Base-by-base conservation (phyloP, 2,113 vertebrate species). In the Asarcornis scutulata region DNA sequence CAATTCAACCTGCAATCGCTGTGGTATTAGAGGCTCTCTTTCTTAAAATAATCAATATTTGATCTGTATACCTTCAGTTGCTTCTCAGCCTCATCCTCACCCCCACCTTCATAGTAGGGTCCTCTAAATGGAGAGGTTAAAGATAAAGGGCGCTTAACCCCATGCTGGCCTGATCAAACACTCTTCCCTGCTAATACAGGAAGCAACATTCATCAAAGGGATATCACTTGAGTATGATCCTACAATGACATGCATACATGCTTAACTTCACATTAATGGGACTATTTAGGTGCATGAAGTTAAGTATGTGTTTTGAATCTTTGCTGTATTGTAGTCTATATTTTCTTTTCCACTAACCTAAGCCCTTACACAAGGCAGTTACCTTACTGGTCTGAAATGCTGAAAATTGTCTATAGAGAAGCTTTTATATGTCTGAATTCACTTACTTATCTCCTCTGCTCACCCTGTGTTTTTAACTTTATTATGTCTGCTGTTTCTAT, bases 291-390 rank as follows among this genome's bases (percentile, higher is more conserved):
- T 91, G 82, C 84, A 89, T 95, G 93, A 87, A 94, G 91, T 93
- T 93, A 94, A 85, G 84, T 93, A 95, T 95, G 87, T 97, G 94
- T 93, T 97, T 97, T 94, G 94, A 91, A 95, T 97, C 82, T 94
- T 91, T 76, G 36, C 67, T 69, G 50, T 58, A 76, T 63, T 73
- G 63, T 85, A 50, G 55, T 74, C 72, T 83, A 2, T 83, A 80
- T 96, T 96, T 95, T 92, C 77, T 86, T 95, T 93, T 93, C 82
- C 63, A 71, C 59, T 94, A 93, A 87, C 67, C 71, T 94, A 91
- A 94, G 67, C 50, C 44, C 78, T 91, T 89, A 63, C 0, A 0
- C 34, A 34, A 66, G 25, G 36, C 48, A 77, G 83, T 86, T 94
- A 83, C 86, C 59, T 59, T 95, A 59, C 18, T 59, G 72, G 17